Base-by-base conservation (phyloP, 2,113 vertebrate genomes). In the Eulemur macaco region DNA sequence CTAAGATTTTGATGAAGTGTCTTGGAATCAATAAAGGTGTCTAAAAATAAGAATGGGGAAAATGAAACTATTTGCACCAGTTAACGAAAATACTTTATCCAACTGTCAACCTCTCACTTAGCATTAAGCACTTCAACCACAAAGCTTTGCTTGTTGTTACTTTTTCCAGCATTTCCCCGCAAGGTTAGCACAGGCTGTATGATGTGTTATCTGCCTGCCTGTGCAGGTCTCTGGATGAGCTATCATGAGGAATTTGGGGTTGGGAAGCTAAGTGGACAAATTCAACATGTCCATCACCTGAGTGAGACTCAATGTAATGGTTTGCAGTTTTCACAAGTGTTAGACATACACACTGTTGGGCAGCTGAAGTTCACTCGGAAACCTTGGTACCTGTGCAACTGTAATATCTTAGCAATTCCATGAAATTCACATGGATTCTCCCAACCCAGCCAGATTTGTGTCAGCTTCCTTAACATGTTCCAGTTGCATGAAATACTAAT, bases 371-470 rank as follows among this genome's bases (percentile, higher is more conserved):
- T 97, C 83, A 89, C 97, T 97, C 98, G 97, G 71, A 98, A 98
- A 98, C 92, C 94, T 94, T 92, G 98, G 96, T 99, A 99, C 99
- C 98, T 99, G 97, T 88, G 97, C 96, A 98, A 98, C 93, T 95
- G 95, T 97, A 98, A 98, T 98, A 97, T 98, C 98, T 98, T 96
- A 97, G 97, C 97, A 94, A 98, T 98, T 98, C 97, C 91, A 84
- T 99, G 98, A 99, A 98, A 99, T 97, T 98, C 99, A 99, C 98
- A 98, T 99, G 99, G 97, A 98, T 97, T 97, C 97, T 98, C 95
- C 97, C 97, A 98, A 84, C 54, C 81, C 95, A 97, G 98, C 98
- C 99, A 99, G 98, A 98, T 98, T 98, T 99, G 98, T 99, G 98
- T 99, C 98, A 98, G 86, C 97, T 98, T 98, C 97, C 98, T 98